phyloP scores from a whole-genome alignment of 1,140 invertebrate species.

The Plutomurus gul region DNA sequence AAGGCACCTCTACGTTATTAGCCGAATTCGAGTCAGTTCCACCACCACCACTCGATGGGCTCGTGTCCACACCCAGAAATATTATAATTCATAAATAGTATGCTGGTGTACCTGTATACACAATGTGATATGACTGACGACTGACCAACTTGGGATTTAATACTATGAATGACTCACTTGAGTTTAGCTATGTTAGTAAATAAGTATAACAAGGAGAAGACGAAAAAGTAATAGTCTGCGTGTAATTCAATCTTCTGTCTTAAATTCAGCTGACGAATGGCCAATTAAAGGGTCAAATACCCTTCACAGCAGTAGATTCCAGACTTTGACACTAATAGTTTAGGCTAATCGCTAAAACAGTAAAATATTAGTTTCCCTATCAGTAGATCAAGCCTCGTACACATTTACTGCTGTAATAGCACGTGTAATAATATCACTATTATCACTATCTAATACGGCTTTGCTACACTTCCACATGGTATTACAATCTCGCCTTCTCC shows the following conservation, averaged over 20 bases:
- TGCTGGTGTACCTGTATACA: too few species aligned
- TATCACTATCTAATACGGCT: too few species aligned
- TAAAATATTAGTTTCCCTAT: conserved; percentile 22
- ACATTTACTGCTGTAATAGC: too few species aligned
- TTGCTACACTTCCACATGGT: too few species aligned
- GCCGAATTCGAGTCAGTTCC: not conserved
- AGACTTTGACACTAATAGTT: conserved; percentile 10
- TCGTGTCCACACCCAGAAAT: conserved; percentile 10
- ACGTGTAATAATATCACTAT: too few species aligned
- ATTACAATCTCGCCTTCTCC: too few species aligned
- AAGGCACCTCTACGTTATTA: conserved; percentile 17
- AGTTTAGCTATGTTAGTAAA: too few species aligned
- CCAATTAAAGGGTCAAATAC: conserved; percentile 23
- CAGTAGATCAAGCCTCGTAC: not conserved
- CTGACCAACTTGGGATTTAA: too few species aligned
- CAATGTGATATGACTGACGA: not conserved
- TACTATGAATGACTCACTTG: not conserved
- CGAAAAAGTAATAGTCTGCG: not conserved
- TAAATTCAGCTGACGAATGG: not conserved
- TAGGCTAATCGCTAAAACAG: not conserved
- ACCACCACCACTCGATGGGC: not conserved
- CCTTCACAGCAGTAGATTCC: not conserved
- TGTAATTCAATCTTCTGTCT: conserved; percentile 22
- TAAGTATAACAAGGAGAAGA: not conserved
- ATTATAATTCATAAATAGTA: conserved; percentile 17